Conservation (phyloP, 2,797 vertebrate species). For the Cheirogaleus major region DNA sequence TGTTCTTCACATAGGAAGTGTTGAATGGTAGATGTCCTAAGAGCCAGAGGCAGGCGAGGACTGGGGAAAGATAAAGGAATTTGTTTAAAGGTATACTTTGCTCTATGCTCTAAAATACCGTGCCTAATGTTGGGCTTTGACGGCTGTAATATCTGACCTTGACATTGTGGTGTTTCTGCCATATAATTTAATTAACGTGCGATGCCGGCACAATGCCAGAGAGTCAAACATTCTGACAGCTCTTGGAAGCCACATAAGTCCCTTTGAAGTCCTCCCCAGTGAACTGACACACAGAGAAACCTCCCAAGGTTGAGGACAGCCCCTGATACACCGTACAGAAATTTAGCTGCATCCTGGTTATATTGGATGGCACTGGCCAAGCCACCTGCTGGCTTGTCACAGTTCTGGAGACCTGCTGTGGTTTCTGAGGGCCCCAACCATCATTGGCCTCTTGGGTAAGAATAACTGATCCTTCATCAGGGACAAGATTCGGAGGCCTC, state of each 20-base stretch:
- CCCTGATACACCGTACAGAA: not conserved
- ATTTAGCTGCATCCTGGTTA: not conserved
- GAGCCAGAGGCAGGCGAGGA: constrained; percentile 6
- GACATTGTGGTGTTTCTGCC: constrained; percentile 71
- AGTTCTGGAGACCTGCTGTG: not conserved
- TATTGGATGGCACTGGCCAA: not conserved
- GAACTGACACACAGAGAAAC: constrained; percentile 38
- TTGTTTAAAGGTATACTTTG: constrained; percentile 68
- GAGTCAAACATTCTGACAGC: constrained; percentile 65
- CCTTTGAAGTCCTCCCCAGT: constrained; percentile 53
- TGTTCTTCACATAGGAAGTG: not conserved
- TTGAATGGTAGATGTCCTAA: not conserved
- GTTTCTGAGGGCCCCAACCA: not conserved
- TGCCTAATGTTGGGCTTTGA: constrained; percentile 65
- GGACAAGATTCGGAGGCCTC: not conserved
- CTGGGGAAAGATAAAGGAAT: constrained; percentile 53
- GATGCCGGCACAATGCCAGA: constrained; percentile 59
- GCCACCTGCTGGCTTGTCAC: constrained; percentile 5
- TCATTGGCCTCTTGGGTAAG: not conserved
- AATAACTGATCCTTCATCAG: not conserved
- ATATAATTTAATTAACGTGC: constrained; percentile 77
- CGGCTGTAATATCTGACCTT: constrained; percentile 69
- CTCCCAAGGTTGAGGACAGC: constrained; percentile 9
- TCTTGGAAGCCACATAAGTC: constrained; percentile 59
- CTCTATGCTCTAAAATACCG: constrained; percentile 63